These are phyloP conservation scores for Campaea margaritaria DNA, from an alignment of 2,888 invertebrate species.

Conservation along the genomic window DNA sequence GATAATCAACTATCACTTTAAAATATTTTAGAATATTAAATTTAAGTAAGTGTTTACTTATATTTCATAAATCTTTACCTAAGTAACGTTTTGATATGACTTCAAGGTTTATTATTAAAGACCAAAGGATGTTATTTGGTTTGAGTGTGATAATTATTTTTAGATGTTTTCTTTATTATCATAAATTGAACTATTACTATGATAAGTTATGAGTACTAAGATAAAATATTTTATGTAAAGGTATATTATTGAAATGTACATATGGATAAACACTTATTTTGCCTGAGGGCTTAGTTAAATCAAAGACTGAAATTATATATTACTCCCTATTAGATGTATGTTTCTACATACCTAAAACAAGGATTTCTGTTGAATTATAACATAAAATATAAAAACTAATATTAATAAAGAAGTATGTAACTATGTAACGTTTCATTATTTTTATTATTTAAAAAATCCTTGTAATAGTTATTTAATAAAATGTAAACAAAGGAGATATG, in stretches of 20 bases:
- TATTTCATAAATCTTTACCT: background rate
- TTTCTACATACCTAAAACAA: background rate
- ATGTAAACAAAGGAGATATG: background rate
- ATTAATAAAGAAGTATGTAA: no score
- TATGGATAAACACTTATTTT: background rate
- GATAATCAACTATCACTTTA: no score
- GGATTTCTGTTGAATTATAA: background rate
- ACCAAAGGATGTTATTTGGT: conserved; percentile 40
- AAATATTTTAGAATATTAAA: no score
- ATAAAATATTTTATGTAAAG: background rate
- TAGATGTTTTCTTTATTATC: conserved; percentile 18
- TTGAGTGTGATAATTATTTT: conserved; percentile 44
- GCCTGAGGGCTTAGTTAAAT: conserved; percentile 4
- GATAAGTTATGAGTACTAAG: no score
- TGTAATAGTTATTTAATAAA: no score
- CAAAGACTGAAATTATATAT: conserved; percentile 25
- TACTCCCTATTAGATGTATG: conserved; percentile 4
- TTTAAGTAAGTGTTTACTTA: no score
- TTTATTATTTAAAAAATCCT: no score
- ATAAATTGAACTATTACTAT: background rate
- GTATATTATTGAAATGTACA: background rate
- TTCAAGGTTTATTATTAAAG: conserved; percentile 23
- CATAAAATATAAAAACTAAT: no score
- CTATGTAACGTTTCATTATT: no score
- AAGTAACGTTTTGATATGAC: background rate